Base-by-base conservation (phyloP, 1,140 invertebrate species). In the Mizuhopecten yessoensis region DNA sequence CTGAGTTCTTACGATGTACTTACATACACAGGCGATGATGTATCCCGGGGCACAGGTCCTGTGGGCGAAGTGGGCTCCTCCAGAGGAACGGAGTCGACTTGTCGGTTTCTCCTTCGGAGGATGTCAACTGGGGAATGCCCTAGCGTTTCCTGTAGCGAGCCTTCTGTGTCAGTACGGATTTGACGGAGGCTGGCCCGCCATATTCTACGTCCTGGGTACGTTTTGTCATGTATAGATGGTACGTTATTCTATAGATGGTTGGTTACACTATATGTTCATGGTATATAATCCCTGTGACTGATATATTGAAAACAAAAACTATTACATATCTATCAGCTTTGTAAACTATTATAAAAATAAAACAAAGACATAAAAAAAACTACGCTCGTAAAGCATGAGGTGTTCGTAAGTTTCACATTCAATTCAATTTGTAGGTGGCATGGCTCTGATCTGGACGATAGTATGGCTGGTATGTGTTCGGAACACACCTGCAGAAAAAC, bases 41-140 rank as follows among this genome's bases (percentile, higher is more conserved):
- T 99, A 98, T 96, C 98, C 98, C 0, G 98, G 98, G 92, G 98
- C 98, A 90, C 98, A 99, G 95, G 98, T 98, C 9, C 97, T 99
- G 57, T 96, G 96, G 96, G 92, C 94, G 9, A 93, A 91, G n/a
- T 96, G 96, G 96, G 93, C 96, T 2, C 96, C 96, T 34, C 95
- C 95, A 20, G 91, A 94, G 87, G 96, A 96, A 90, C 91, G 96
- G 75, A 95, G 94, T 86, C 90, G 94, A 45, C 93, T 96, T 33
- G 94, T 96, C n/a, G 96, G 95, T 29, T 94, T 96, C 39, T 94
- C 95, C 0, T 95, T 95, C 92, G 95, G 96, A 87, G 96, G 95
- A 42, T 94, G 93, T 34, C 96, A 96, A 89, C 93, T 96, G 39
- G 96, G 96, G n/a, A 96, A 95, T 88, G 96, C 97, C 0, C 89